Percentiles rank a stretch among this genome's conserved stretches.
phyloP scores from a whole-genome alignment of 2,888 invertebrate species.

The Cheilosia scutellata region DNA sequence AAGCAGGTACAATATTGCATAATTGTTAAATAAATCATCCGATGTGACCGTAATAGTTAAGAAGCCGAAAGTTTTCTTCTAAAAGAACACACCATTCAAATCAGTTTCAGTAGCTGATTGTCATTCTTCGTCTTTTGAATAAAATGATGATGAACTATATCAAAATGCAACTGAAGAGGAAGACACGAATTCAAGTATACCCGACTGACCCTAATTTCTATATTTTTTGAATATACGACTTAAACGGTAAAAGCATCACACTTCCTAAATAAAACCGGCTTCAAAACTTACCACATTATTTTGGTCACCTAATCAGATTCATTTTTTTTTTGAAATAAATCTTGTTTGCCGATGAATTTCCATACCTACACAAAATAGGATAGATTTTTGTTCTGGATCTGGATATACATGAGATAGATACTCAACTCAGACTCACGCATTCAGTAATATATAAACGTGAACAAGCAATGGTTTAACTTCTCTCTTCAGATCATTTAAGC shows the following conservation, averaged over 20 bases:
- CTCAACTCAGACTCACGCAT: constrained; percentile 18
- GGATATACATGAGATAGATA: background rate
- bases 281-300: constrained; percentile 39
- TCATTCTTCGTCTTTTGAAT: constrained; percentile 4
- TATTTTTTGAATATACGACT: constrained; percentile 60
- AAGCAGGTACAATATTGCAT: background rate
- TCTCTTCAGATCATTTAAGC: constrained; percentile 51
- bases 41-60: background rate
- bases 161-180: constrained; percentile 9
- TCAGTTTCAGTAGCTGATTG: constrained; percentile 26
- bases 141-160: constrained; percentile 14
- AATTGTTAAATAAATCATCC: background rate
- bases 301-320: constrained; percentile 70
- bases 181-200: constrained; percentile 22
- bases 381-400: constrained; percentile 6
- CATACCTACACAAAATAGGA: constrained; percentile 37
- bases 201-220: constrained; percentile 63
- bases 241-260: constrained; percentile 63
- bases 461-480: constrained; percentile 22
- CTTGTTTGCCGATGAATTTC: constrained; percentile 62
- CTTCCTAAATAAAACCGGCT: constrained; percentile 52
- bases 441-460: constrained; percentile 12
- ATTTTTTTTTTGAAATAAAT: constrained; percentile 50
- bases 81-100: constrained; percentile 4
- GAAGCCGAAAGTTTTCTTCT: background rate